Evolutionary conservation across 1,140 invertebrate genomes (phyloP).

Genomic region (Vollenhovia emeryi): DNA sequence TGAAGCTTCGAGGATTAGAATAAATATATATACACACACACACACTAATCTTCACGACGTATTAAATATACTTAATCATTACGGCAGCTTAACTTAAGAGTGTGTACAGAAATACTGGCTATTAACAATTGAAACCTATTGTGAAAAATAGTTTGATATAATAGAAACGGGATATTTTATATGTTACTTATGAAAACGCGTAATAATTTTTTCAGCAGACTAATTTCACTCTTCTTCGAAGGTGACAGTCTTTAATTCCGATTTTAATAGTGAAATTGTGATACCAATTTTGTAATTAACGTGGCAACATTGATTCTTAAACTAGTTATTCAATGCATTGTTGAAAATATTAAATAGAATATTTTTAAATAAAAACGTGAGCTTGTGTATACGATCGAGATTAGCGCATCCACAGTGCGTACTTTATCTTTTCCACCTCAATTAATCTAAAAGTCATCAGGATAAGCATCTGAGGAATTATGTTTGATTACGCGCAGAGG

Average conservation of each 20-base stretch:
- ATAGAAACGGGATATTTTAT: not conserved
- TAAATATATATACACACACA: too few species aligned
- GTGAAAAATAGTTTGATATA: not conserved
- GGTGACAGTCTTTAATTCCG: not conserved
- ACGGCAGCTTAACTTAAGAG: not conserved
- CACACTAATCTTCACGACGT: not conserved
- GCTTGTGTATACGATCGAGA: not conserved
- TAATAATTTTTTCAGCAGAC: not conserved
- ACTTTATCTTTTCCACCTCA: not conserved
- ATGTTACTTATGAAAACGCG: too few species aligned
- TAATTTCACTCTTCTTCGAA: not conserved
- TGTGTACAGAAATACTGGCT: not conserved
- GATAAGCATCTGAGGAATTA: conserved; percentile 30
- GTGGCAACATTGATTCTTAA: not conserved
- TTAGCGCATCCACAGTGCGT: not conserved
- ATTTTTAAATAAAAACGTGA: not conserved
- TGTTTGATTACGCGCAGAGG: not conserved
- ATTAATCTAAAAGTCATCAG: conserved; percentile 25
- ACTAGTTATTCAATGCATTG: not conserved
- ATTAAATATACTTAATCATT: not conserved
- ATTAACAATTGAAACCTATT: not conserved
- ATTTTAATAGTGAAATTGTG: not conserved
- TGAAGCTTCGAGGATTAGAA: not conserved
- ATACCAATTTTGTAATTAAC: not conserved
- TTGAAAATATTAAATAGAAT: not conserved